A percentile compares a stretch with the other conserved stretches of the same genome.
These are phyloP conservation scores for Neodiprion virginianus DNA, from an alignment of 1,140 invertebrate species.

Conservation along the genomic window DNA sequence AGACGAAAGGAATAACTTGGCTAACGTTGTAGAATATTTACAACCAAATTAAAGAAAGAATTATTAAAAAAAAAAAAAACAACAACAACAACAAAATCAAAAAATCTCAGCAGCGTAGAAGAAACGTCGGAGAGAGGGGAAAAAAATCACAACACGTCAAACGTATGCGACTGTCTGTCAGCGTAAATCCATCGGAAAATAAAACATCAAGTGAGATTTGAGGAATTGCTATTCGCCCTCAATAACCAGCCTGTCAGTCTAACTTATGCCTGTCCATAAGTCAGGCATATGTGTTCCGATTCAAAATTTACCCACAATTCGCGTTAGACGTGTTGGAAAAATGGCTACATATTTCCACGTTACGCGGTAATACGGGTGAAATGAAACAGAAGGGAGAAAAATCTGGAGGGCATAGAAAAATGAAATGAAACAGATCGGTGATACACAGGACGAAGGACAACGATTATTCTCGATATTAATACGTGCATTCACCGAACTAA, in stretches of 20 bases:
- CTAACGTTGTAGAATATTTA: too few relatives aligned
- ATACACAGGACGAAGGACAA: background rate
- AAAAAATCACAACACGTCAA: background rate
- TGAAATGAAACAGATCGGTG: too few relatives aligned
- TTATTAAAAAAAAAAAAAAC: too few relatives aligned
- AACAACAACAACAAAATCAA: too few relatives aligned
- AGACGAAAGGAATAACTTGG: too few relatives aligned
- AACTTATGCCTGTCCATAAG: slow-evolving; percentile 1
- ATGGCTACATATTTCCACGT: too few relatives aligned
- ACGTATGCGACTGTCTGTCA: background rate
- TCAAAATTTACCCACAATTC: background rate
- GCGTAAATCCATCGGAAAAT: background rate
- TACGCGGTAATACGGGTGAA: too few relatives aligned
- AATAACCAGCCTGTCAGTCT: slow-evolving; percentile 7
- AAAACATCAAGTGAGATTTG: background rate
- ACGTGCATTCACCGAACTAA: background rate
- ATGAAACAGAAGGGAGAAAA: too few relatives aligned
- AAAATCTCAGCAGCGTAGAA: too few relatives aligned
- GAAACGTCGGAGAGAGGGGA: background rate
- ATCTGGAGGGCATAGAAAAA: too few relatives aligned
- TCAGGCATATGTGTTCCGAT: background rate
- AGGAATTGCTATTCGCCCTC: background rate
- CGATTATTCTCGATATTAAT: background rate
- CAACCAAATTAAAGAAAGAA: too few relatives aligned
- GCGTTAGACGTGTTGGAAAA: background rate